These are phyloP conservation scores for Gambusia yucatana DNA, from an alignment of 2,797 vertebrate species.

Conservation along the genomic window DNA sequence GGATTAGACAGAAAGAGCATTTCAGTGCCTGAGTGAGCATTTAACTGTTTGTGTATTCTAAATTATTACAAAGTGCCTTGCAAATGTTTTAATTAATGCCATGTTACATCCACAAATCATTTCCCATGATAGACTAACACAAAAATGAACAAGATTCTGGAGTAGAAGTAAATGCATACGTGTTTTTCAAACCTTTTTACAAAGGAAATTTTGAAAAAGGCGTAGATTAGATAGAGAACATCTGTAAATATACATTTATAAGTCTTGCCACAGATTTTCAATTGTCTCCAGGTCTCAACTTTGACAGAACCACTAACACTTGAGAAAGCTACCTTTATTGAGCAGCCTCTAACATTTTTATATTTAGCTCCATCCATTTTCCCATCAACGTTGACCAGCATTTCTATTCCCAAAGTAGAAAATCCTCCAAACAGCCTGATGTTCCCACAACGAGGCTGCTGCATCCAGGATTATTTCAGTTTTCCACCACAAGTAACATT, in stretches of 20 bases:
- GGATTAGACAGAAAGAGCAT: not conserved
- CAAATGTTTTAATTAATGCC: not conserved
- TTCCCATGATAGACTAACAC: not conserved
- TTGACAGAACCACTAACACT: not conserved
- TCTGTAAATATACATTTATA: not conserved
- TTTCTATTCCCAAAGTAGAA: not conserved
- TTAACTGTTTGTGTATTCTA: not conserved
- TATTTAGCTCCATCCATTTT: not conserved
- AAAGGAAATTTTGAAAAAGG: not conserved
- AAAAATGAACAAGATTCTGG: not conserved
- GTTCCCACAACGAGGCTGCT: not conserved
- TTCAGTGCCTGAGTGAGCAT: not conserved
- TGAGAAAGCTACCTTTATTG: not conserved
- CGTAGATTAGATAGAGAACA: not conserved
- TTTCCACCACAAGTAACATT: conserved; percentile 37
- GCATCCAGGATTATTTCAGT: not conserved
- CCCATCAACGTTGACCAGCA: not conserved
- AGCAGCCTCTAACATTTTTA: not conserved
- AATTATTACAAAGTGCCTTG: not conserved
- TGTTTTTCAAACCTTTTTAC: not conserved
- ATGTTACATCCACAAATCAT: not conserved
- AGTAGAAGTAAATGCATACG: not conserved
- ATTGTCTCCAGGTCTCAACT: not conserved
- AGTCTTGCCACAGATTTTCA: not conserved
- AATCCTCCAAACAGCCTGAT: not conserved